A percentile compares a stretch with the other conserved stretches of the same genome.
Conservation (phyloP, 2,888 invertebrate species). For the Epirrhoe tristata region DNA sequence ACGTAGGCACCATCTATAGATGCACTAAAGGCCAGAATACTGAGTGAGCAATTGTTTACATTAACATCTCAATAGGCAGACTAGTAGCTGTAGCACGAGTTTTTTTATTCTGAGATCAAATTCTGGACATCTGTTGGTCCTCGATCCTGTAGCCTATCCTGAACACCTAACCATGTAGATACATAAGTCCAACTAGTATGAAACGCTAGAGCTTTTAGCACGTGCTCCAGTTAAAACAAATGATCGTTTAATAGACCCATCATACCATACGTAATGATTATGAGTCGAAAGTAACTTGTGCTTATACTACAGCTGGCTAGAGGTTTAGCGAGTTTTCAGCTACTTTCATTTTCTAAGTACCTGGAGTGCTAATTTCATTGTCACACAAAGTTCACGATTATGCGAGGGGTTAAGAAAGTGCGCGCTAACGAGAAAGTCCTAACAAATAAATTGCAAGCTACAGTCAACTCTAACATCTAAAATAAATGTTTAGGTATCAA, state of each 20-base stretch:
- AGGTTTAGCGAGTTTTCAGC: conserved; percentile 28
- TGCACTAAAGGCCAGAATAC: conserved; percentile 24
- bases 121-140: not conserved
- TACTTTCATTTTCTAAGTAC: conserved; percentile 49
- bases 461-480: too few species aligned
- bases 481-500: too few species aligned
- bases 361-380: conserved; percentile 39
- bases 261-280: not conserved
- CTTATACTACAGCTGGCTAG: not conserved
- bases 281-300: not conserved
- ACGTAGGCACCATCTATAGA: not conserved
- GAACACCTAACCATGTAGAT: not conserved
- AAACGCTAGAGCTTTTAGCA: too few species aligned
- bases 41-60: conserved; percentile 17
- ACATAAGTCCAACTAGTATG: not conserved
- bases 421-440: conserved; percentile 27
- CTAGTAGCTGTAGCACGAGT: conserved; percentile 1
- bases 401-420: conserved; percentile 42
- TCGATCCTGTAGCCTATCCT: not conserved
- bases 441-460: not conserved
- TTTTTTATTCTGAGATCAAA: not conserved
- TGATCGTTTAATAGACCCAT: too few species aligned
- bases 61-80: conserved; percentile 19
- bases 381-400: conserved; percentile 37
- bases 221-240: too few species aligned